phyloP scores from a whole-genome alignment of 2,797 vertebrate genomes.

The Pitangus sulphuratus region DNA sequence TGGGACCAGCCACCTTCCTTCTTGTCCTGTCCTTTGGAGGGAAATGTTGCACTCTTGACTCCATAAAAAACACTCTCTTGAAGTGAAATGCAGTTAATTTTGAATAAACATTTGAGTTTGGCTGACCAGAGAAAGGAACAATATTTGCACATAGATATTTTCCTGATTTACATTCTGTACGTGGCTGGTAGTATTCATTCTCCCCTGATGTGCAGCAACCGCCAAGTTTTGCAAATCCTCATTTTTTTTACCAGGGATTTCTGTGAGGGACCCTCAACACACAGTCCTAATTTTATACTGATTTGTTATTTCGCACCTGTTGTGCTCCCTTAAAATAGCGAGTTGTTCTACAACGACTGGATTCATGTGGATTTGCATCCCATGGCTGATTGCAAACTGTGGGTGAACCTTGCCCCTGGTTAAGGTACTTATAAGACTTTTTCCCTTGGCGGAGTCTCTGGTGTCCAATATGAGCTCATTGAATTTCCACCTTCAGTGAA shows the following conservation, averaged over 20 bases:
- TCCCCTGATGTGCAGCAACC: background rate
- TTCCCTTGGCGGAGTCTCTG: background rate
- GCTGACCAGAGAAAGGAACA: background rate
- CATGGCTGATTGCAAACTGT: background rate
- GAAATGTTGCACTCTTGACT: background rate
- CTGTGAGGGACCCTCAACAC: background rate
- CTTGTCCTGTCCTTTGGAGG: background rate
- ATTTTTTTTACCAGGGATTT: background rate
- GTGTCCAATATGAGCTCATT: accelerated
- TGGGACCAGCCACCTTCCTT: background rate
- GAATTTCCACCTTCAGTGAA: background rate
- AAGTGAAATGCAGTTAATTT: background rate
- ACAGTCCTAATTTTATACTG: background rate
- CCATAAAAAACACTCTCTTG: background rate
- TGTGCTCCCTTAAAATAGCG: background rate
- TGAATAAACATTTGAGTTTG: background rate
- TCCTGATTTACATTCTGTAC: background rate
- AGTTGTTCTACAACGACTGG: background rate
- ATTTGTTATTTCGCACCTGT: background rate
- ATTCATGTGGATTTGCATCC: background rate
- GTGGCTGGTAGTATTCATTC: background rate
- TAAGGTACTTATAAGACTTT: background rate
- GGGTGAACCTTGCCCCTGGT: background rate
- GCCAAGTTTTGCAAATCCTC: background rate
- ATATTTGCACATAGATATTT: background rate